Percentiles rank a stretch among this genome's conserved stretches.
These are phyloP conservation scores for Romanogobio albipinnatus DNA, from an alignment of 2,113 vertebrate genomes.

Conservation along the genomic window DNA sequence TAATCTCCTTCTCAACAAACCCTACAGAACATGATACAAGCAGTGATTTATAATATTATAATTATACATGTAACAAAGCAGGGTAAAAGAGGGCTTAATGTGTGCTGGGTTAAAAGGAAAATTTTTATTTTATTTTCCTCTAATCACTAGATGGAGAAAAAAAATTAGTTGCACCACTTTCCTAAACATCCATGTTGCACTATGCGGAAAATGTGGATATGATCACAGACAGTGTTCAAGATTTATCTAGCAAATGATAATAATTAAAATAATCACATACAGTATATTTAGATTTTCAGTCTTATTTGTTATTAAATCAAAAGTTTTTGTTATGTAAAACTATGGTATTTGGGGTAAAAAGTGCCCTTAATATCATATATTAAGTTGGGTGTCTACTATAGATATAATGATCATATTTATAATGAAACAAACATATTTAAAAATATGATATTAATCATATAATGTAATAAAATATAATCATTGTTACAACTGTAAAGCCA, in stretches of 20 bases:
- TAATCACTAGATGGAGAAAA: background rate
- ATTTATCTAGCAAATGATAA: background rate
- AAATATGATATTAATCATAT: too few species aligned
- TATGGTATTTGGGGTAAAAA: too few species aligned
- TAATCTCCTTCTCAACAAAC: conserved; percentile 99
- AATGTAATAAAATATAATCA: too few species aligned
- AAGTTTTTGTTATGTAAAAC: background rate
- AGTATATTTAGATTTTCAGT: background rate
- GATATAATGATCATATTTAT: too few species aligned
- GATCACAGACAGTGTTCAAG: background rate
- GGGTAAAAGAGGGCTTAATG: background rate
- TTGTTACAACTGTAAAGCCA: too few species aligned
- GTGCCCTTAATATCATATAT: background rate
- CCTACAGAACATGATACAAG: conserved; percentile 71
- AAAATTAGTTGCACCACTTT: background rate
- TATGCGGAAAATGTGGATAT: background rate
- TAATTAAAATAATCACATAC: background rate
- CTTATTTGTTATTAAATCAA: background rate
- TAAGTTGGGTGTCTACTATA: too few species aligned
- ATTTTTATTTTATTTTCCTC: background rate
- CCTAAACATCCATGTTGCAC: background rate
- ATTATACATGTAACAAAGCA: background rate
- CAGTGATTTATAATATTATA: background rate
- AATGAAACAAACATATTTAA: too few species aligned
- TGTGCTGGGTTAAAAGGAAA: background rate